These are phyloP conservation scores for Macrotis lagotis DNA, from an alignment of 2,113 vertebrate species.

Conservation along the genomic window DNA sequence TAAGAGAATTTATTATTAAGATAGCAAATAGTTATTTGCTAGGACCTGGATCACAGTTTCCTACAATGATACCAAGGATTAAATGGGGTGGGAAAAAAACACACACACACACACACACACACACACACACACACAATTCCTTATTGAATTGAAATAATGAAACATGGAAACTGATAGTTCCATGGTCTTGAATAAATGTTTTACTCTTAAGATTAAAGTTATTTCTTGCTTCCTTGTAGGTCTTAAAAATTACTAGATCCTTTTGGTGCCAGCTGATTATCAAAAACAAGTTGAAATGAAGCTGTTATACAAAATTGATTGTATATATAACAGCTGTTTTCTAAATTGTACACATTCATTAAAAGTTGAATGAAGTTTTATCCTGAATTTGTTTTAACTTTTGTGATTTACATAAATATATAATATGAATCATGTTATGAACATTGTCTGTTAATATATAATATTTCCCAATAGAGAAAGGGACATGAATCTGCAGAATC, in stretches of 20 bases:
- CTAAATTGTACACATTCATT: slow-evolving; percentile 37
- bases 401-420: background rate
- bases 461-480: slow-evolving; percentile 40
- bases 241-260: slow-evolving; percentile 5
- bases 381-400: background rate
- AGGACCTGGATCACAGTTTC: slow-evolving; percentile 28
- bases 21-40: slow-evolving; percentile 43
- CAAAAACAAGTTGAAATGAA: slow-evolving; percentile 40
- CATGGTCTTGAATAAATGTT: slow-evolving; percentile 23
- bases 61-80: slow-evolving; percentile 33
- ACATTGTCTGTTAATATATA: background rate
- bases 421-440: background rate
- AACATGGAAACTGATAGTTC: slow-evolving; percentile 24
- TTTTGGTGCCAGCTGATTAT: slow-evolving; percentile 6
- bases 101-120: too few species aligned
- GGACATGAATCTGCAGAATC: slow-evolving; percentile 34
- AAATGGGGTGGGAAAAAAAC: slow-evolving; percentile 33
- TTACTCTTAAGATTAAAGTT: background rate
- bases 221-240: slow-evolving; percentile 47
- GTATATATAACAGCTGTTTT: slow-evolving; percentile 42
- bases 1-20: slow-evolving; percentile 30
- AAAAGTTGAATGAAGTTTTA: slow-evolving; percentile 54
- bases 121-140: too few species aligned
- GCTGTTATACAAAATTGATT: slow-evolving; percentile 44
- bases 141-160: too few species aligned